Evolutionary conservation across 2,113 vertebrate genomes (phyloP), one percentile per base, ranked within the genome.

Genomic region (Delphinus delphis): DNA sequence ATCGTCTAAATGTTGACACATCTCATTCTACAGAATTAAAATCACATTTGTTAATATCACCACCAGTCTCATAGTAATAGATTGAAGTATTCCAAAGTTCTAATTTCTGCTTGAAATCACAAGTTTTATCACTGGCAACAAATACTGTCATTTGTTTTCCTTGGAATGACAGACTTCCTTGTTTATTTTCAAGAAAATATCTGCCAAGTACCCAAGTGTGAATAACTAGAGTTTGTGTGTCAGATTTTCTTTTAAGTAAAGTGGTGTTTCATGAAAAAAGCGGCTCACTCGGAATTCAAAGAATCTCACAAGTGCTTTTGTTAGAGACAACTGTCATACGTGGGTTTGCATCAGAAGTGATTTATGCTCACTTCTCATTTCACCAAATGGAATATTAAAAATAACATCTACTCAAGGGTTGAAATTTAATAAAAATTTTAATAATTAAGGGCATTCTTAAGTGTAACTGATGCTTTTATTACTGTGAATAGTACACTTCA

Each of bases 391-490:
- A 95, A 80, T 91, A 90, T 41, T 80, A 47, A 82, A 58, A 77
- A 68, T 21, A 74, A 60, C 4, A 33, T 93, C 47, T 41, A 96
- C 10, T 55, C 17, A 62, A 20, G 25, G 31, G 2, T 17, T 92
- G 50, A 92, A 92, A 62, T 89, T 55, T 77, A 60, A 93, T 71
- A 38, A 70, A 88, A 84, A n/a, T 92, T 96, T 38, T 91, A 33
- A 36, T 80, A 8, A 74, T 71, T 41, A 76, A 90, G 53, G 21
- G 5, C 6, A 87, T 50, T 90, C 50, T 90, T 76, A 50, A 90
- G 50, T 28, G 9, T 50, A 70, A 92, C 26, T 60, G 47, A 15
- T 10, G 50, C 5, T 67, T 87, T 80, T 25, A 73, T 74, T 58
- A 33, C 28, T 95, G 3, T 60, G 33, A 83, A 1, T 70, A 36